These are phyloP conservation scores for Tachypleus tridentatus DNA, from an alignment of 1,140 invertebrate genomes.

Conservation along the genomic window DNA sequence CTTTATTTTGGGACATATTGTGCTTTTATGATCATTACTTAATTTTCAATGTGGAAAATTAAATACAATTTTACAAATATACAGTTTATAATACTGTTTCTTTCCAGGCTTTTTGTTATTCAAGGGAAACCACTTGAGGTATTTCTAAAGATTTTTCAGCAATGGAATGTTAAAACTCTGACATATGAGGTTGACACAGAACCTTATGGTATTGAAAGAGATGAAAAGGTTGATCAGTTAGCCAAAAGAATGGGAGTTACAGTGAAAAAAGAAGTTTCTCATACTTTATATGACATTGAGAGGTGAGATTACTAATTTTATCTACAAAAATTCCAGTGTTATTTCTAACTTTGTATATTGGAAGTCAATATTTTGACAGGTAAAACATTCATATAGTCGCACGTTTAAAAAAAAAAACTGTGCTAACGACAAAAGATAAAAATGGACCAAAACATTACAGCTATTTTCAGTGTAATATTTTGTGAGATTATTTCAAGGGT, in stretches of 20 bases:
- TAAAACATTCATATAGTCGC: too few species aligned
- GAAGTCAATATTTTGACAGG: too few species aligned
- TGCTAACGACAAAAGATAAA: too few species aligned
- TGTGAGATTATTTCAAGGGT: too few species aligned
- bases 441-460: too few species aligned
- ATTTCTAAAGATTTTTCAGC: slow-evolving; percentile 8
- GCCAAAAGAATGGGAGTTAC: slow-evolving; percentile 10
- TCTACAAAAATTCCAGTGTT: not conserved
- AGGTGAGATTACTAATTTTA: slow-evolving; percentile 4
- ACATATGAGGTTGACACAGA: slow-evolving; percentile 16
- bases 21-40: too few species aligned
- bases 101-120: slow-evolving; percentile 12
- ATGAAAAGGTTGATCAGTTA: slow-evolving; percentile 10
- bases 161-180: slow-evolving; percentile 11
- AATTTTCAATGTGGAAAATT: too few species aligned
- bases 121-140: slow-evolving; percentile 11
- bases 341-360: not conserved
- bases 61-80: too few species aligned
- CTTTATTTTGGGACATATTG: too few species aligned
- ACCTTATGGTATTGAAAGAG: slow-evolving; percentile 12
- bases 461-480: too few species aligned
- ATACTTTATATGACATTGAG: slow-evolving; percentile 11
- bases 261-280: slow-evolving; percentile 4
- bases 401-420: too few species aligned
- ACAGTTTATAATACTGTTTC: too few species aligned